phyloP scores from a whole-genome alignment of 2,113 vertebrate species.

The Catharus minimus region DNA sequence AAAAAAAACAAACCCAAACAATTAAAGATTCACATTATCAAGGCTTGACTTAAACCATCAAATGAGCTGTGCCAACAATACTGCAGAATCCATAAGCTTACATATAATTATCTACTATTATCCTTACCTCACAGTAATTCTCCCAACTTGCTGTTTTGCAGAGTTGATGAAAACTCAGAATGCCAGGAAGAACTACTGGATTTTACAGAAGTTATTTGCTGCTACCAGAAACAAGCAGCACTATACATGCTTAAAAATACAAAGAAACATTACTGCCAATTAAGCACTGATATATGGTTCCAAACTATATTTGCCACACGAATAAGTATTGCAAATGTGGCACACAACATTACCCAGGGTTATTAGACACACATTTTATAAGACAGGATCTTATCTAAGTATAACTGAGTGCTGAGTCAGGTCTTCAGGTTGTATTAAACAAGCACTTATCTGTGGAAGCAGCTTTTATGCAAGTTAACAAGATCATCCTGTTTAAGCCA shows the following conservation, averaged over 20 bases:
- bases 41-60: background rate
- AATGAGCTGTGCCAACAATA: background rate
- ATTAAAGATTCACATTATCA: background rate
- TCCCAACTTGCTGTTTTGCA: background rate
- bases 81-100: background rate
- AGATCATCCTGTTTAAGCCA: background rate
- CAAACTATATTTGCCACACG: fast-evolving
- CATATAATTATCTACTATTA: background rate
- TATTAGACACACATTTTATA: background rate
- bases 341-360: background rate
- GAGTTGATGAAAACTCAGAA: background rate
- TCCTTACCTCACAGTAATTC: background rate
- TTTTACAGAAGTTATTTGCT: background rate
- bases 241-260: background rate
- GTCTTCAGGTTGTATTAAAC: background rate
- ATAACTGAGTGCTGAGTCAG: background rate
- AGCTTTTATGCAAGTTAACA: background rate
- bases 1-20: fast-evolving
- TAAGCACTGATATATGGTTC: background rate
- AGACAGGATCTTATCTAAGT: background rate
- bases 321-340: background rate
- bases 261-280: background rate
- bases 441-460: background rate
- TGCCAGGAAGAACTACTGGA: background rate
- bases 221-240: background rate